These are phyloP conservation scores for Agrochola macilenta DNA, from an alignment of 2,888 invertebrate genomes.

Conservation along the genomic window DNA sequence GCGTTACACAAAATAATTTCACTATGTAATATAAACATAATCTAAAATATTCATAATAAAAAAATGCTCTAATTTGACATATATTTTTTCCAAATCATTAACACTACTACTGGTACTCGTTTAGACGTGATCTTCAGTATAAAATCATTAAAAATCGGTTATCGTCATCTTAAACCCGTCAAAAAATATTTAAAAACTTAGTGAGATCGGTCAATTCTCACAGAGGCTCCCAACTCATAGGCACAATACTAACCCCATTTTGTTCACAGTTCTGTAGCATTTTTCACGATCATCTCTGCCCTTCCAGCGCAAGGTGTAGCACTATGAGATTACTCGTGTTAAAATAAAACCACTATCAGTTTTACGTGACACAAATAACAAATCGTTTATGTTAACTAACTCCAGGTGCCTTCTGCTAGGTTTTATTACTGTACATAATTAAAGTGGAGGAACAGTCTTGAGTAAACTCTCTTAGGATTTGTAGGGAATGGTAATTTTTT, in stretches of 20 bases:
- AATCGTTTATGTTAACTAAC: constrained; percentile 51
- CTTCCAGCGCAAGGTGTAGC: constrained; percentile 66
- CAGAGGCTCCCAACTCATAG: not conserved
- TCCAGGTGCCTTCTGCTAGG: constrained; percentile 20
- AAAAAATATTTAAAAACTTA: not conserved
- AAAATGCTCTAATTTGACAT: too few relatives aligned
- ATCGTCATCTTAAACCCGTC: too few relatives aligned
- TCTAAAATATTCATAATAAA: too few relatives aligned
- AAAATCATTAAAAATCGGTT: too few relatives aligned
- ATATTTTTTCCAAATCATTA: too few relatives aligned
- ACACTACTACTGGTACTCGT: too few relatives aligned
- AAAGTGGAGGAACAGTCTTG: constrained; percentile 22
- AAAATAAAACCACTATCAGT: constrained; percentile 67
- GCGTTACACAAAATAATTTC: too few relatives aligned
- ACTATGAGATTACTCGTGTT: constrained; percentile 68
- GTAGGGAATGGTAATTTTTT: constrained; percentile 13
- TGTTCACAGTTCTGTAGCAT: not conserved
- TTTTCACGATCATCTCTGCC: constrained; percentile 47
- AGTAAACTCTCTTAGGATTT: constrained; percentile 5
- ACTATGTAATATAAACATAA: too few relatives aligned
- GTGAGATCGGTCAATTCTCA: not conserved
- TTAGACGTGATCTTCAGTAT: too few relatives aligned
- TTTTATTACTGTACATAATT: constrained; percentile 38
- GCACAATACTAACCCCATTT: constrained; percentile 3
- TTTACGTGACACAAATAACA: constrained; percentile 66